These are phyloP conservation scores for Cephus runcator DNA, from an alignment of 2,888 invertebrate species.

Conservation along the genomic window DNA sequence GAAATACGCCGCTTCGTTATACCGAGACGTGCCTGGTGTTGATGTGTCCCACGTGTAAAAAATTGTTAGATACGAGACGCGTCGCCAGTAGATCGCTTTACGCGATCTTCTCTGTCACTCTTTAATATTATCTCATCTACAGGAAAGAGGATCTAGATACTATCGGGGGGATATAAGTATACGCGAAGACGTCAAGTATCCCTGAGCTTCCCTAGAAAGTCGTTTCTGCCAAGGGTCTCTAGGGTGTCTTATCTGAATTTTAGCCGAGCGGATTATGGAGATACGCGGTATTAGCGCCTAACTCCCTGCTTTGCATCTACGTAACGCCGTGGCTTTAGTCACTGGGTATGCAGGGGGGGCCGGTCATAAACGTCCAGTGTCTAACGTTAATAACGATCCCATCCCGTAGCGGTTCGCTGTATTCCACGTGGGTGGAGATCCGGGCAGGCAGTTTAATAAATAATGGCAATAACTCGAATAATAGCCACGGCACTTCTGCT, in stretches of 20 bases:
- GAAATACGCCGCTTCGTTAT: neutral
- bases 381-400: neutral
- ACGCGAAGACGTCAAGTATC: neutral
- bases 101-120: neutral
- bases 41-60: neutral
- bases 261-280: constrained; percentile 33
- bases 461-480: neutral
- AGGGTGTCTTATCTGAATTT: constrained; percentile 29
- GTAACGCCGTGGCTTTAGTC: constrained; percentile 14
- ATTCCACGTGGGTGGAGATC: neutral
- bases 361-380: neutral
- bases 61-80: neutral
- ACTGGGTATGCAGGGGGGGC: neutral
- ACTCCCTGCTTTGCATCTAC: constrained; percentile 35
- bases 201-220: neutral
- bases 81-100: neutral
- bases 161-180: constrained; percentile 7
- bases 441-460: neutral
- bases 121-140: neutral
- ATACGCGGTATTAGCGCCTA: constrained; percentile 33
- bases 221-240: neutral
- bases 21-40: neutral
- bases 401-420: neutral
- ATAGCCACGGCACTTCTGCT: neutral
- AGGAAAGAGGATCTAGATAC: constrained; percentile 2